Evolutionary conservation across 64 coral and sea anemone species (phyloP).

Genomic region (Dendronephthya gigantea): DNA sequence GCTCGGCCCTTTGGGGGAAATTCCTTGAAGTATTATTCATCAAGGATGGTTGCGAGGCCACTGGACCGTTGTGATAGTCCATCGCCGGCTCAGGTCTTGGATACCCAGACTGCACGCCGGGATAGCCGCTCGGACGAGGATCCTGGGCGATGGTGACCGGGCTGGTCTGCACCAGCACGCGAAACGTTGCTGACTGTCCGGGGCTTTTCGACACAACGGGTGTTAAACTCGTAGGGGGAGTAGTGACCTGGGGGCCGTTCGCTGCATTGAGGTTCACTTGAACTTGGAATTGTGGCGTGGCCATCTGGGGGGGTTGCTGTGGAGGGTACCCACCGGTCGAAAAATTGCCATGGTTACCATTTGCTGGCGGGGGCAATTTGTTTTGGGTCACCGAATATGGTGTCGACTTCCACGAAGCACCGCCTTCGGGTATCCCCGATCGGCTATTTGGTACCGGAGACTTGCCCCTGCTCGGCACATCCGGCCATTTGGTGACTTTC

Average conservation of each 20-base stretch:
- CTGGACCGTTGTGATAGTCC: neutral
- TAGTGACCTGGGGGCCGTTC: neutral
- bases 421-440: neutral
- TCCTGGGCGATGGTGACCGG: neutral
- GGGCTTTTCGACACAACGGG: neutral
- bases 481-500: neutral
- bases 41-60: neutral
- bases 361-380: neutral
- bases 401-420: neutral
- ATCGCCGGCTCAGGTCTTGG: neutral
- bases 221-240: neutral
- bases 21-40: neutral
- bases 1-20: neutral
- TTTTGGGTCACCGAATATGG: neutral
- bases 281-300: neutral
- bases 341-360: neutral
- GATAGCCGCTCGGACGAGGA: neutral
- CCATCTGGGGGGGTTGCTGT: neutral
- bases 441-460: neutral
- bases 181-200: neutral
- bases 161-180: neutral
- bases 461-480: slow-evolving; percentile 1
- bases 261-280: neutral
- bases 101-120: neutral
- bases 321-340: neutral